Conservation (phyloP, 2,888 invertebrate species). For the Branchipolynoe longqiensis region DNA sequence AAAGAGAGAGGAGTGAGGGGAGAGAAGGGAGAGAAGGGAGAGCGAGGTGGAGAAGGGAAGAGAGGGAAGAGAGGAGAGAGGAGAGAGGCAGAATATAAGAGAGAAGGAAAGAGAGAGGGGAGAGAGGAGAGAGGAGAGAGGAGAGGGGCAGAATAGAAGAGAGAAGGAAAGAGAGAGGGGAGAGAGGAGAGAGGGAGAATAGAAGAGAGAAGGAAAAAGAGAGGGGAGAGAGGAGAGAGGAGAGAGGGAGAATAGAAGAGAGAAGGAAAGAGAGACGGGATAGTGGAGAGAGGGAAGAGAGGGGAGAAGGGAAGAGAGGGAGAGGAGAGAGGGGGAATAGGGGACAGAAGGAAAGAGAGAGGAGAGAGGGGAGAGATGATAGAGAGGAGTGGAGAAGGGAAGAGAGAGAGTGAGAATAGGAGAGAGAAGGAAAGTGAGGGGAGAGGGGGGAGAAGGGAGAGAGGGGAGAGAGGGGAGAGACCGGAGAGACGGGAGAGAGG, state of each 20-base stretch:
- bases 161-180: conserved; percentile 6
- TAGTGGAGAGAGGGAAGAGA: not conserved
- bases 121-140: not conserved
- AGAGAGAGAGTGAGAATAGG: not conserved
- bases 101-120: not conserved
- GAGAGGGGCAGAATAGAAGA: not conserved
- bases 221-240: not conserved
- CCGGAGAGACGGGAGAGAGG: not conserved
- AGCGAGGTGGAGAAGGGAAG: not conserved
- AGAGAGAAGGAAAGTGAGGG: not conserved
- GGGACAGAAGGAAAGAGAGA: not conserved
- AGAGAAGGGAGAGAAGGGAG: not conserved
- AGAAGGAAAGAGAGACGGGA: not conserved
- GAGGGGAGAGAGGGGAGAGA: not conserved
- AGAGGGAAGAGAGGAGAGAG: not conserved
- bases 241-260: not conserved
- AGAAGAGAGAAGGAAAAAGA: not conserved
- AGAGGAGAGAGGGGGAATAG: not conserved
- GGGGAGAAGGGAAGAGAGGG: not conserved
- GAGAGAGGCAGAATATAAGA: not conserved
- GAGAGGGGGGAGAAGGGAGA: not conserved
- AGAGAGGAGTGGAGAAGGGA: not conserved
- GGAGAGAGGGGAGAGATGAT: not conserved
- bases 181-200: not conserved
- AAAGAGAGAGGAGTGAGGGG: conserved; percentile 6